Percentiles rank a stretch among this genome's conserved stretches.
Evolutionary conservation across 2,888 invertebrate genomes (phyloP).

Genomic region (Ashinkailepas kermadecensis): DNA sequence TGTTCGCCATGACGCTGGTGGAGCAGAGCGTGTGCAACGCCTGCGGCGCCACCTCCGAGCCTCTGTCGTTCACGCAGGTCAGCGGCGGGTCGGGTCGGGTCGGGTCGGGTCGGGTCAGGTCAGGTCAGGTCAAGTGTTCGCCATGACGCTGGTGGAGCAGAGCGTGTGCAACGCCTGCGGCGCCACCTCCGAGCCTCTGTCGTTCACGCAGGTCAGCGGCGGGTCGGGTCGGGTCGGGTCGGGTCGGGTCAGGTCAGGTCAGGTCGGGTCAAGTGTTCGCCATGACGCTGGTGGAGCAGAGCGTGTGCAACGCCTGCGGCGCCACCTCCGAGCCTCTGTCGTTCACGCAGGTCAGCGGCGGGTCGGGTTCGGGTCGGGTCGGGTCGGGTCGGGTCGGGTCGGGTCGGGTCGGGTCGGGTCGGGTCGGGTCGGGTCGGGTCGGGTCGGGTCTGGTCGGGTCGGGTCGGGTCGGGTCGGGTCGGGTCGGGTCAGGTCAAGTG

Average conservation of each 20-base stretch:
- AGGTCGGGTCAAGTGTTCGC: slow-evolving; percentile 53
- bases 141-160: slow-evolving; percentile 64
- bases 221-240: no score
- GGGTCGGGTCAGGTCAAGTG: no score
- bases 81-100: no score
- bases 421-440: no score
- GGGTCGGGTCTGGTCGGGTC: no score
- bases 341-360: slow-evolving; percentile 52
- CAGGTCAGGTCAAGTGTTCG: slow-evolving; percentile 50
- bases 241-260: no score
- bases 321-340: slow-evolving; percentile 88
- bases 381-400: no score
- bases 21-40: slow-evolving; percentile 51
- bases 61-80: slow-evolving; percentile 72
- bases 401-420: no score
- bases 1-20: slow-evolving; percentile 79
- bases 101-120: no score
- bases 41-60: slow-evolving; percentile 88
- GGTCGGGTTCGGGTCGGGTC: no score
- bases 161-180: slow-evolving; percentile 66
- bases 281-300: slow-evolving; percentile 60
- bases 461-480: no score
- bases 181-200: slow-evolving; percentile 84
- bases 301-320: slow-evolving; percentile 66
- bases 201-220: slow-evolving; percentile 59